Evolutionary conservation across 2,797 vertebrate species (phyloP).

Genomic region (Malacoraja senta): DNA sequence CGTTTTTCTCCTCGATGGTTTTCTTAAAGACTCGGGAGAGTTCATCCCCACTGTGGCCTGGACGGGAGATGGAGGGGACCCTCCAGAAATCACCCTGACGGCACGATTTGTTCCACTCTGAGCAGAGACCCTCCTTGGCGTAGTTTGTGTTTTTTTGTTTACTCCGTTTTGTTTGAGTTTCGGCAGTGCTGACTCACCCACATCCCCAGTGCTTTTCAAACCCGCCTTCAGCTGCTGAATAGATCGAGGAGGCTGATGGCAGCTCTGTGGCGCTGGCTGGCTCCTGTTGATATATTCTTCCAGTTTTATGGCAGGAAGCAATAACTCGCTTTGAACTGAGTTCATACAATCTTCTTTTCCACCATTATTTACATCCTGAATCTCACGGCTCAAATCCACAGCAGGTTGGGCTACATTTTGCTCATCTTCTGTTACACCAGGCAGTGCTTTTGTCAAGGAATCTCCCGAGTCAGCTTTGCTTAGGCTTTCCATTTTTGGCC

Average conservation of each 20-base stretch:
- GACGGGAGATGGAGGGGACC: slow-evolving; percentile 48
- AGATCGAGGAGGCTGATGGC: slow-evolving; percentile 57
- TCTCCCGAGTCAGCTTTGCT: slow-evolving; percentile 47
- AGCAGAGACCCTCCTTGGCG: slow-evolving; percentile 49
- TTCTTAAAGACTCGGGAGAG: slow-evolving; percentile 46
- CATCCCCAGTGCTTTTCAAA: slow-evolving; percentile 46
- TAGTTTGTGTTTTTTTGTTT: slow-evolving; percentile 49
- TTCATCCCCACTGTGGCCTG: slow-evolving; percentile 45
- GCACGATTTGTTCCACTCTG: slow-evolving; percentile 52
- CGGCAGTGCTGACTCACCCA: slow-evolving; percentile 57
- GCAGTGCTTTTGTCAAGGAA: slow-evolving; percentile 44
- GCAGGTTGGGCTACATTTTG: slow-evolving; percentile 39
- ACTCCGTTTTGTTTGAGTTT: slow-evolving; percentile 53
- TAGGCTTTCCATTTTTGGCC: slow-evolving; percentile 42
- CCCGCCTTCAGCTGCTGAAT: slow-evolving; percentile 46
- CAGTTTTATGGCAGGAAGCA: slow-evolving; percentile 54
- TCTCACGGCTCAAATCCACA: slow-evolving; percentile 18
- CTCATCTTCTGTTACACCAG: slow-evolving; percentile 46
- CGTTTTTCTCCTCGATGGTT: slow-evolving; percentile 50
- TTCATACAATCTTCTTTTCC: slow-evolving; percentile 51
- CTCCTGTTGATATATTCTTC: slow-evolving; percentile 53
- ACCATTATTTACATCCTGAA: slow-evolving; percentile 42
- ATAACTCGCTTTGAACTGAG: slow-evolving; percentile 53
- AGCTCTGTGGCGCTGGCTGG: slow-evolving; percentile 50
- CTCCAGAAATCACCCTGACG: slow-evolving; percentile 59